Evolutionary conservation across 2,888 invertebrate genomes (phyloP).

Genomic region (Archips xylosteana): DNA sequence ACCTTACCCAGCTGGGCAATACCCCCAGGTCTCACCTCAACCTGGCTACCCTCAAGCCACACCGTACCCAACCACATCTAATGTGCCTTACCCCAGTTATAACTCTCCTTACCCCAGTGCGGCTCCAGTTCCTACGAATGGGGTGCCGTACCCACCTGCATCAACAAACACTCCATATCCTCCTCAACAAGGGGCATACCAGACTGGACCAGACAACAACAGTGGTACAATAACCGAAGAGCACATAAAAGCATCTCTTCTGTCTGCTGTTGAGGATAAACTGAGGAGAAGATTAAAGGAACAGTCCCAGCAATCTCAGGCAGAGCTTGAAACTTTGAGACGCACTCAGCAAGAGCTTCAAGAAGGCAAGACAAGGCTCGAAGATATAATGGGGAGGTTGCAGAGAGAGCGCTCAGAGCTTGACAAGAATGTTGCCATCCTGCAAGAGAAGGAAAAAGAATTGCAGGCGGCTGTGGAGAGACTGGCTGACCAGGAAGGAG

Average conservation of each 20-base stretch:
- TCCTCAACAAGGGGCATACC: slow-evolving; percentile 57
- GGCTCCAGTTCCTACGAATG: slow-evolving; percentile 54
- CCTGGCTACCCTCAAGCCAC: slow-evolving; percentile 71
- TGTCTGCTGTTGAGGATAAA: slow-evolving; percentile 98
- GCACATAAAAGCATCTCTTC: slow-evolving; percentile 96
- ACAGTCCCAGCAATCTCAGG: slow-evolving; percentile 95
- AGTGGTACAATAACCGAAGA: slow-evolving; percentile 97
- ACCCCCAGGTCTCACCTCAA: slow-evolving; percentile 63
- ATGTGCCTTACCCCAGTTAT: slow-evolving; percentile 82
- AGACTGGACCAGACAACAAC: slow-evolving; percentile 71
- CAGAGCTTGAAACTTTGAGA: slow-evolving; percentile 95
- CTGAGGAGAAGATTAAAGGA: slow-evolving; percentile 94
- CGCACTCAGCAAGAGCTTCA: slow-evolving; percentile 94
- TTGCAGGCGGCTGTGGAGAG: slow-evolving; percentile 92
- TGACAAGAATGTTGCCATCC: slow-evolving; percentile 92
- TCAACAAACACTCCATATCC: slow-evolving; percentile 65
- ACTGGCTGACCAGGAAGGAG: slow-evolving; percentile 91
- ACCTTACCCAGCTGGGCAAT: slow-evolving; percentile 74
- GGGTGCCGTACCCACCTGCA: slow-evolving; percentile 62
- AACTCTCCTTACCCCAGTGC: slow-evolving; percentile 73
- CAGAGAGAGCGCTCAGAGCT: slow-evolving; percentile 92
- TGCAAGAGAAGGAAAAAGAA: slow-evolving; percentile 95
- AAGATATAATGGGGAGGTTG: slow-evolving; percentile 91
- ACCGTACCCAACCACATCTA: slow-evolving; percentile 75
- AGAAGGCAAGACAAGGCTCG: slow-evolving; percentile 93